A percentile compares a stretch with the other conserved stretches of the same genome.
phyloP scores from a whole-genome alignment of 2,888 invertebrate genomes.

The Sympetrum striolatum region DNA sequence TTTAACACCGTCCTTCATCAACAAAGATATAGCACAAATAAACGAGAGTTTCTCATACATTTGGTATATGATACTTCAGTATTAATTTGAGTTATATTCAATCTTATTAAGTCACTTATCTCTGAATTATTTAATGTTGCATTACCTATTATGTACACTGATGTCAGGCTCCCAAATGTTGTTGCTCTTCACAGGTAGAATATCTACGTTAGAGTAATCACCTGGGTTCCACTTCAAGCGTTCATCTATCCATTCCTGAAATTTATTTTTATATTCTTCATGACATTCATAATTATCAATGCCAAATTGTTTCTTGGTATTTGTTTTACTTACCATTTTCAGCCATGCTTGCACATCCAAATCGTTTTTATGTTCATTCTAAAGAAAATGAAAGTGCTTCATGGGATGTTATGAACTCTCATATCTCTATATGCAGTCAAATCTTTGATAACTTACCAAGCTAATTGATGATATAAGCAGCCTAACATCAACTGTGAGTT shows the following conservation, averaged over 20 bases:
- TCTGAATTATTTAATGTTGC: background rate
- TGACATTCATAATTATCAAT: background rate
- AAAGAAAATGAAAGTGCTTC: background rate
- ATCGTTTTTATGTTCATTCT: background rate
- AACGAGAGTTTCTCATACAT: too few species aligned
- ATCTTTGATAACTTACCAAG: background rate
- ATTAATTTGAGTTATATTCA: too few species aligned
- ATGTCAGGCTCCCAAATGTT: constrained; percentile 21
- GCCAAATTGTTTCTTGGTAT: too few species aligned
- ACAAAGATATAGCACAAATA: too few species aligned
- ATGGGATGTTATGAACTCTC: too few species aligned
- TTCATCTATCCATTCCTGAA: background rate
- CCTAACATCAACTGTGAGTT: background rate
- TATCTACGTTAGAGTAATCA: background rate
- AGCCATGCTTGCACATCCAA: background rate
- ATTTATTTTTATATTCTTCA: background rate
- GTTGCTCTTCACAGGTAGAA: background rate
- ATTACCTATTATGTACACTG: background rate
- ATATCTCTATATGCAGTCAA: too few species aligned
- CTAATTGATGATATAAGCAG: background rate
- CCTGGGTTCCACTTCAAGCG: background rate
- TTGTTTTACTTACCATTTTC: background rate
- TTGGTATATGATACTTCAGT: too few species aligned
- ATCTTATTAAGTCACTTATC: too few species aligned
- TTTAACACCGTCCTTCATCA: too few species aligned